Base-by-base conservation (phyloP, 1,140 invertebrate genomes). In the Sinella curviseta region DNA sequence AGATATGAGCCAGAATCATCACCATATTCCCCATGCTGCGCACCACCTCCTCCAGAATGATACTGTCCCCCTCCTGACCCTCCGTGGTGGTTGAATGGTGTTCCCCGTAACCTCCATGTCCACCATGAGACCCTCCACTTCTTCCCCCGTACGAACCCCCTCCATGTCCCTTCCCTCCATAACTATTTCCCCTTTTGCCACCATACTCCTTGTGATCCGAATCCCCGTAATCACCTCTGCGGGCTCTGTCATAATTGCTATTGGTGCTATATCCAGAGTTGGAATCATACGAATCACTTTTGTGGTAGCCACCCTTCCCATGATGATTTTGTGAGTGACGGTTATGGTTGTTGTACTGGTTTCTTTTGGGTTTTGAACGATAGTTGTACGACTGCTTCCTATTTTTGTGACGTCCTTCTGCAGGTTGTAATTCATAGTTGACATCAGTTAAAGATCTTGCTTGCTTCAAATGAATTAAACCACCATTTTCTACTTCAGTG, bases 321-420 rank as follows among this genome's bases (percentile, higher is more conserved):
- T 48, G 34, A 3, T 75, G 3, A 16, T 54, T 54, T n/a, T 36
- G 12, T 3, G 74, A 75, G 34, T 75, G 34, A 20, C 74, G 74
- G 74, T 75, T 75, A 35, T 75, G 74, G 24, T 48, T 75, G n/a
- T 75, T 36, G 26, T 75, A 75, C 26, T 75, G 74, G 24, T 36
- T 75, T 36, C 74, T 20, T 30, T 26, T 75, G 14, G 74, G 74
- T 48, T 75, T 75, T 8, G 74, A 75, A 14, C 39, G 35, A 30
- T 75, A 54, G 35, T 75, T 75, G 26, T 75, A 75, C 1, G 74
- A 75, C 2, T 48, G 4, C 3, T 30, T 2, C 34, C 74, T 14
- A 26, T 75, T 75, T 48, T 75, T 75, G 16, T 75, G 74, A 14
- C 36, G 74, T 20, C 35, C 24, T 48, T 75, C 74, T 20, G 34